Evolutionary conservation across 2,113 vertebrate species (phyloP).

Genomic region (Atrichornis clamosus): DNA sequence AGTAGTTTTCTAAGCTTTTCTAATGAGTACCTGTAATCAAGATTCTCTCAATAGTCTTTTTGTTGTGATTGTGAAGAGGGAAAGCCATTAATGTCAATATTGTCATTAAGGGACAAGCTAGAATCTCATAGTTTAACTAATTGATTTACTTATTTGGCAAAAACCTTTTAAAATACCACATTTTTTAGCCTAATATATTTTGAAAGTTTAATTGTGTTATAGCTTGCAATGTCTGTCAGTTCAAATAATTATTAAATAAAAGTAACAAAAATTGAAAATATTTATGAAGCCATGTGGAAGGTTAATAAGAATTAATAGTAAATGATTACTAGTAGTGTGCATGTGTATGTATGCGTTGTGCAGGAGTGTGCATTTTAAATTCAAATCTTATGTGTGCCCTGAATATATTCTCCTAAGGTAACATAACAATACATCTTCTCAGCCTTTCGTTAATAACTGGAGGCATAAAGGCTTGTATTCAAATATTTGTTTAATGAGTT

Average conservation of each 20-base stretch:
- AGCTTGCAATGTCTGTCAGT: neutral
- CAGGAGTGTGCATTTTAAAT: neutral
- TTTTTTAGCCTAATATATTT: neutral
- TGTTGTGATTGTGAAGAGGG: neutral
- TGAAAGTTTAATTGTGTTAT: neutral
- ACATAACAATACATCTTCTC: neutral
- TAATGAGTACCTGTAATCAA: neutral
- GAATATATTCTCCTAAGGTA: neutral
- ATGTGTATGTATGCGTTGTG: neutral
- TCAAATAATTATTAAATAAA: neutral
- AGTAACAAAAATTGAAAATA: neutral
- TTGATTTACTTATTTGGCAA: neutral
- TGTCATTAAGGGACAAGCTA: neutral
- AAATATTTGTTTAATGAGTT: neutral
- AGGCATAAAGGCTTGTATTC: neutral
- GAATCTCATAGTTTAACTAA: neutral
- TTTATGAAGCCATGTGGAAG: neutral
- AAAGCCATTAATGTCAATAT: neutral
- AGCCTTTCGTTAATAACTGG: neutral
- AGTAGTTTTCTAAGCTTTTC: neutral
- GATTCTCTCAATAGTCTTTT: neutral
- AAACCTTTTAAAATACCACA: neutral
- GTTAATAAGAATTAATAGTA: neutral
- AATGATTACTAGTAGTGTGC: neutral
- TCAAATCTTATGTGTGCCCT: neutral